Conservation (phyloP, 2,113 vertebrate genomes). For the Antechinus flavipes region DNA sequence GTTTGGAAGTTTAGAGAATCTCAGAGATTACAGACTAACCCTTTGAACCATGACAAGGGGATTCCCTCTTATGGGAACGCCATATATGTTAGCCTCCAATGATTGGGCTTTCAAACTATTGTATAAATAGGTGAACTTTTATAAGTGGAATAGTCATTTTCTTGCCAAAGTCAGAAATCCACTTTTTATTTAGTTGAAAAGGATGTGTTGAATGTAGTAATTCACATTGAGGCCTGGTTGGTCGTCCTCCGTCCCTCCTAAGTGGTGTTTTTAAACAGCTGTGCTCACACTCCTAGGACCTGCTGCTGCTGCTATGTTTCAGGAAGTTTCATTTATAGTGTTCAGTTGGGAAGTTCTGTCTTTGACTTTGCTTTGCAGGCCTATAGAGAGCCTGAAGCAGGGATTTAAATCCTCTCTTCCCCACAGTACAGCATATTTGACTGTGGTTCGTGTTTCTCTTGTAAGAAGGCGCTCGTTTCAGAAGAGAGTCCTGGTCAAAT, state of each 20-base stretch:
- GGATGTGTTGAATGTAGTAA: not conserved
- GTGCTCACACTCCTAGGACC: slow-evolving; percentile 24
- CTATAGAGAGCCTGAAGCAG: not conserved
- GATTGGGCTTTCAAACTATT: not conserved
- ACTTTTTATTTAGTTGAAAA: slow-evolving; percentile 34
- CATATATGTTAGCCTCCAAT: not conserved
- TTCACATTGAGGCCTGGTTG: slow-evolving; percentile 5
- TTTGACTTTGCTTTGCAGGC: slow-evolving; percentile 45
- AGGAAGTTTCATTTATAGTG: not conserved
- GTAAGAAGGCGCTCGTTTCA: slow-evolving; percentile 55
- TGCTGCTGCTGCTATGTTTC: slow-evolving; percentile 17
- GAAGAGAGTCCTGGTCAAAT: slow-evolving; percentile 62
- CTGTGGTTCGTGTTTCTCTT: slow-evolving; percentile 66
- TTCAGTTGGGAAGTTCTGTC: slow-evolving; percentile 19
- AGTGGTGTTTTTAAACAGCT: slow-evolving; percentile 8
- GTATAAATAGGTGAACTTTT: not conserved
- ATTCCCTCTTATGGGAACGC: not conserved
- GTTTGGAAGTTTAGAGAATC: not conserved
- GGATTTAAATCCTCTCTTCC: slow-evolving; percentile 60
- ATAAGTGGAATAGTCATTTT: not conserved
- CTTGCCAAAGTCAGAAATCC: not conserved
- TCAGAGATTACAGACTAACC: not conserved
- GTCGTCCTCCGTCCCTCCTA: slow-evolving; percentile 3
- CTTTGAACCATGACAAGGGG: not conserved
- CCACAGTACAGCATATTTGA: slow-evolving; percentile 65